phyloP scores from a whole-genome alignment of 64 coral and sea anemone genomes.

The Acropora tenuis region DNA sequence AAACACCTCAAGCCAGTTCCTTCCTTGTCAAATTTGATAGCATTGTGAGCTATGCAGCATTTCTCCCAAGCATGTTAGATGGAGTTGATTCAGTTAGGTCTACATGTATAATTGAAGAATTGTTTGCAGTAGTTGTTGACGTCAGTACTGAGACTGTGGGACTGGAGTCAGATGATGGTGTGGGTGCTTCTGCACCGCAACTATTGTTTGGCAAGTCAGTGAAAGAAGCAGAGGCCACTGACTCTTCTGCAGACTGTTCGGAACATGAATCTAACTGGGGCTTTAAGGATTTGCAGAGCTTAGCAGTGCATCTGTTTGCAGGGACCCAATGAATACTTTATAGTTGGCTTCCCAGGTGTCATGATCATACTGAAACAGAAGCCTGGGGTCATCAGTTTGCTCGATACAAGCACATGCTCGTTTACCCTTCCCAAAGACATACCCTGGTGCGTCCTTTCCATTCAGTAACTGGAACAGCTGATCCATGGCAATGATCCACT shows the following conservation, averaged over 20 bases:
- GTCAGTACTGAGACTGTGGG: background rate
- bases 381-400: background rate
- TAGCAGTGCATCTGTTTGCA: conserved; percentile 2
- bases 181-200: background rate
- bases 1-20: background rate
- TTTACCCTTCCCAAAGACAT: conserved; percentile 4
- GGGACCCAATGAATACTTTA: background rate
- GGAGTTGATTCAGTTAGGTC: background rate
- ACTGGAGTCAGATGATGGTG: background rate
- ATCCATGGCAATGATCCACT: conserved; percentile 13
- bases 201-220: too few relatives aligned
- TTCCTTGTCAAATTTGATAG: background rate
- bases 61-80: background rate
- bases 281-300: background rate
- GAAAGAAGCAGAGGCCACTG: too few relatives aligned
- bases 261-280: background rate
- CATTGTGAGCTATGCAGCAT: background rate
- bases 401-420: background rate
- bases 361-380: too few relatives aligned
- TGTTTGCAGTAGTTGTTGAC: background rate
- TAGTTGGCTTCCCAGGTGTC: conserved; percentile 2
- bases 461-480: background rate
- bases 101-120: too few relatives aligned
- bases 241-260: too few relatives aligned
- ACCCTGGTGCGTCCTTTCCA: background rate